Evolutionary conservation across 2,113 vertebrate species (phyloP).

Genomic region (Myrmophylax atrothorax): DNA sequence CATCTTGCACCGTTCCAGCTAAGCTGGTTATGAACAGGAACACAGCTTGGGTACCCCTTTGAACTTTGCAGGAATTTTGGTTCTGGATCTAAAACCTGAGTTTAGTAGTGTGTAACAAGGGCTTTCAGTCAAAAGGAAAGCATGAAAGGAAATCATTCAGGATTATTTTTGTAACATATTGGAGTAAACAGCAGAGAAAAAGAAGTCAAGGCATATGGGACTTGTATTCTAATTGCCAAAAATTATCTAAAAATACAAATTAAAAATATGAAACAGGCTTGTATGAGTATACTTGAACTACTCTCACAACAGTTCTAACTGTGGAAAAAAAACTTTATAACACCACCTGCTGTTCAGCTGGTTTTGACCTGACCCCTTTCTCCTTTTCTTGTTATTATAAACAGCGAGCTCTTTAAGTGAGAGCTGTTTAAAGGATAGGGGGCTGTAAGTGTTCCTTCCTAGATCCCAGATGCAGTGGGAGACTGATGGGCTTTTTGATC

Average conservation of each 20-base stretch:
- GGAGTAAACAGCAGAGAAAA: conserved; percentile 29
- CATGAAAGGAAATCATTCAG: conserved; percentile 15
- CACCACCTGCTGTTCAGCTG: conserved; percentile 83
- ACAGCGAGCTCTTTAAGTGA: conserved; percentile 87
- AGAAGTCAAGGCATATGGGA: conserved; percentile 8
- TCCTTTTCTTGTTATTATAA: conserved; percentile 88
- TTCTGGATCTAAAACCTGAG: conserved; percentile 51
- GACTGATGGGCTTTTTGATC: conserved; percentile 82
- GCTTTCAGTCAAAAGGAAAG: conserved; percentile 40
- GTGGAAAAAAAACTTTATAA: conserved; percentile 66
- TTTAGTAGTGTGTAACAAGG: conserved; percentile 12
- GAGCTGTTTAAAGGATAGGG: conserved; percentile 83
- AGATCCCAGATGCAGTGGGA: conserved; percentile 80
- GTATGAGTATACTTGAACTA: conserved; percentile 25
- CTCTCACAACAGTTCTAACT: conserved; percentile 62
- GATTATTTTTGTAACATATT: conserved; percentile 43
- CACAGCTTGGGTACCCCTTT: conserved; percentile 14
- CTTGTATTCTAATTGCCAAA: conserved; percentile 29
- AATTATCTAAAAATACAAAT: conserved; percentile 58
- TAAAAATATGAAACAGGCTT: conserved; percentile 43
- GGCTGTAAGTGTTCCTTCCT: conserved; percentile 80
- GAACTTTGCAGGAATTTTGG: conserved; percentile 65
- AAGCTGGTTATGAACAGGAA: conserved; percentile 10
- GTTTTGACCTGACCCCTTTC: conserved; percentile 84
- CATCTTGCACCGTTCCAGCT: conserved; percentile 58